Base-by-base conservation (phyloP, 2,797 vertebrate species). In the Parotocinclus haroldoi region DNA sequence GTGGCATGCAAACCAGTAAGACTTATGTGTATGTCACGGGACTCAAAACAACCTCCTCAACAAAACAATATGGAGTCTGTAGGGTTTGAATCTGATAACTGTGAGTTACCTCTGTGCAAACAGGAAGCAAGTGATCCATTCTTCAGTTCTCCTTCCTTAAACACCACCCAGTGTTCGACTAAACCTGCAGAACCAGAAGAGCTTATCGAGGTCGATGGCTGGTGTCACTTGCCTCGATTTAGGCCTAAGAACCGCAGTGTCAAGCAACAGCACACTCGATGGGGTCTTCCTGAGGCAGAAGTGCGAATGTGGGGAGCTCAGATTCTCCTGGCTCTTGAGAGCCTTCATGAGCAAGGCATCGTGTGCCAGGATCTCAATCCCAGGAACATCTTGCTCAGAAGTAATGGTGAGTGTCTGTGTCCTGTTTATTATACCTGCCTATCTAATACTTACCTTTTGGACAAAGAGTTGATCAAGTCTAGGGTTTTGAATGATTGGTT, bases 281-380 rank as follows among this genome's bases (percentile, higher is more conserved):
- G 90, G 90, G 89, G 87, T 4, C 86, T 95, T 76, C 84, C 88
- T 0, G 95, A 98, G 68, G 84, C 88, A 7, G 91, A 95, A 78
- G 93, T 93, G 69, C 89, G 84, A 36, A 85, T 93, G 12, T 99
- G 95, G 95, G 96, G 92, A 3, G 95, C 97, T 0, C 94, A 99
- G 88, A 89, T 92, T 37, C 86, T 99, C 50, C 73, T 98, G 83
- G 95, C 95, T 2, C 80, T 99, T 69, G 96, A 98, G 73, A 95
- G 92, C 19, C 90, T 99, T 70, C 97, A 99, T 53, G 88, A 98
- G 75, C 95, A 99, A 79, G 95, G 96, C 17, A 83, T 99, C 36
- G 59, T 98, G 66, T 99, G 97, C 83, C 89, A 87, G 60, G 97
- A 99, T 72, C 94, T 99, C 74, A 98, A 96, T 73, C 96, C 97